phyloP scores from a whole-genome alignment of 2,113 vertebrate genomes.

The Ceyx margarethae region DNA sequence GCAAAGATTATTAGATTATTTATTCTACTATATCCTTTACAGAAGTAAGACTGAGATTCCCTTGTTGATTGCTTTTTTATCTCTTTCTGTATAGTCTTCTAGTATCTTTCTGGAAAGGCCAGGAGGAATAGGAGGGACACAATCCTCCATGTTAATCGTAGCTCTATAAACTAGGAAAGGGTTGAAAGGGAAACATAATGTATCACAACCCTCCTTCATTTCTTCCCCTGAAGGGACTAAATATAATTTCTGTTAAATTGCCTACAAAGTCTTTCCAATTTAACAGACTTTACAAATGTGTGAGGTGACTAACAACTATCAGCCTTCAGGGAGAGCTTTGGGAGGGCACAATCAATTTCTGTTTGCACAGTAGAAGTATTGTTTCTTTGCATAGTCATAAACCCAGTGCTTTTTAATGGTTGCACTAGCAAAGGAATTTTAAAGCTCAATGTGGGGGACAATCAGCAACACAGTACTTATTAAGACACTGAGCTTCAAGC shows the following conservation, averaged over 20 bases:
- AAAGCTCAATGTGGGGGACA: not conserved
- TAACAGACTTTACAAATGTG: not conserved
- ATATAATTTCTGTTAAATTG: not conserved
- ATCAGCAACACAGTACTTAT: not conserved
- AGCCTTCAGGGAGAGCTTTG: not conserved
- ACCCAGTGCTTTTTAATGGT: not conserved
- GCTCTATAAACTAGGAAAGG: not conserved
- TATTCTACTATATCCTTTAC: not conserved
- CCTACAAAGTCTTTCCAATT: not conserved
- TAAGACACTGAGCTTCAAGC: not conserved
- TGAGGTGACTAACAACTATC: not conserved
- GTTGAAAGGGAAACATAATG: not conserved
- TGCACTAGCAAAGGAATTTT: not conserved
- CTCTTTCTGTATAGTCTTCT: not conserved
- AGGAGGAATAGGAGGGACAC: not conserved
- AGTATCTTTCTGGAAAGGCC: not conserved
- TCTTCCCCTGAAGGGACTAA: not conserved
- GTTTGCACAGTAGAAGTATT: not conserved
- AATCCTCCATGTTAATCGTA: not conserved
- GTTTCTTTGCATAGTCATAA: not conserved
- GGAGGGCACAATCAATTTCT: not conserved
- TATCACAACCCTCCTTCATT: not conserved
- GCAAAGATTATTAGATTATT: not conserved
- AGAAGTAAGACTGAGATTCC: not conserved
- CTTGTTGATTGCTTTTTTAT: not conserved